Conservation (phyloP, 1,140 invertebrate genomes). For the Kradibia gibbosae region DNA sequence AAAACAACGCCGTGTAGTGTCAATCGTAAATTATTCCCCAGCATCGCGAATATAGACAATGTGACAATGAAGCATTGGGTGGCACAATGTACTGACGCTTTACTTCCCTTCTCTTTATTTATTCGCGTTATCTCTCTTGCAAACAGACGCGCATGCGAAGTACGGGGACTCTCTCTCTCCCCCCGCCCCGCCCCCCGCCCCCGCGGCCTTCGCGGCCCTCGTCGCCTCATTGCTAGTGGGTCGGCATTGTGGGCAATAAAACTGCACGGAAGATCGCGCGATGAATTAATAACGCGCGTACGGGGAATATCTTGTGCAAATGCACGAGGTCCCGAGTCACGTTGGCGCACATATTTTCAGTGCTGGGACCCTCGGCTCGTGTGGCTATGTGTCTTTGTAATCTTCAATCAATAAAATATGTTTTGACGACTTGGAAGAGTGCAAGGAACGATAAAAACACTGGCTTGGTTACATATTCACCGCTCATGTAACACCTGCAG, state of each 20-base stretch:
- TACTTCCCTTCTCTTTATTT: conserved; percentile 40
- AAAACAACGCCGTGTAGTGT: conserved; percentile 25
- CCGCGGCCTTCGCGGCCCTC: background rate
- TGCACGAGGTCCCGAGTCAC: conserved; percentile 26
- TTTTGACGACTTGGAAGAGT: conserved; percentile 4
- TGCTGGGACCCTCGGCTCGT: background rate
- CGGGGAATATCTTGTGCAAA: conserved; percentile 17
- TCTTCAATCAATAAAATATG: conserved; percentile 42
- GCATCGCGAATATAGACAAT: conserved; percentile 20
- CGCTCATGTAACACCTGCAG: background rate
- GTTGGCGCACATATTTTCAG: background rate
- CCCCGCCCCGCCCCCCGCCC: background rate
- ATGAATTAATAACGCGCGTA: conserved; percentile 43
- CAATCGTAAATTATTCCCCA: conserved; percentile 40
- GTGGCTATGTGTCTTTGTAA: conserved; percentile 15
- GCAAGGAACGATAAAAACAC: conserved; percentile 39
- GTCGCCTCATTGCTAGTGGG: background rate
- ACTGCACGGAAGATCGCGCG: conserved; percentile 38
- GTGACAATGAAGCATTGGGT: conserved; percentile 36
- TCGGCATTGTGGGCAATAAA: conserved; percentile 27
- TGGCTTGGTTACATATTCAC: background rate
- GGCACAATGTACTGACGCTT: conserved; percentile 29
- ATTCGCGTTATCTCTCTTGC: conserved; percentile 27
- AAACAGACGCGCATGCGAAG: background rate
- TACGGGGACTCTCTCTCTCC: background rate